Percentiles rank a stretch among this genome's conserved stretches.
Conservation (phyloP, 1,140 invertebrate species). For the Bombus picipes region DNA sequence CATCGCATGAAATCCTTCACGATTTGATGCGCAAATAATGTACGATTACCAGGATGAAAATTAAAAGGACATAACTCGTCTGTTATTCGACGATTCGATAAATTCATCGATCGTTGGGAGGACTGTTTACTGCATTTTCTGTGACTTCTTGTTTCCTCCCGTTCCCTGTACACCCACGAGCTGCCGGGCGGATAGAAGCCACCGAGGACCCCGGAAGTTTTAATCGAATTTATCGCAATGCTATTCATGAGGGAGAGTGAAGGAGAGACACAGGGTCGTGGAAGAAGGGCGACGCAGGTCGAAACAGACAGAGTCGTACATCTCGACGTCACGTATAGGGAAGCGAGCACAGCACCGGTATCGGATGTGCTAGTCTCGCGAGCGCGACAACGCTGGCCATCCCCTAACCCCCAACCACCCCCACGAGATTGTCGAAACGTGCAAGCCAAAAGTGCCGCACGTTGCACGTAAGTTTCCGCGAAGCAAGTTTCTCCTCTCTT, state of each 20-base stretch:
- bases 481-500: constrained; percentile 77
- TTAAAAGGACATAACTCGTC: background rate
- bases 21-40: too few species aligned
- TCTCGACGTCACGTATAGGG: constrained; percentile 79
- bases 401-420: constrained; percentile 24
- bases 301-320: constrained; percentile 71
- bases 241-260: constrained; percentile 80
- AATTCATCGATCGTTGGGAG: constrained; percentile 56
- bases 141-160: constrained; percentile 55
- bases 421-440: constrained; percentile 71
- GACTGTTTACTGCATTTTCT: constrained; percentile 68
- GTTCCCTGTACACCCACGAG: constrained; percentile 1
- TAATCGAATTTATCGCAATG: constrained; percentile 83
- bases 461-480: constrained; percentile 75
- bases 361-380: constrained; percentile 56
- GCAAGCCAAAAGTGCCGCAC: constrained; percentile 77
- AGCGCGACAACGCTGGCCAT: constrained; percentile 51
- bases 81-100: constrained; percentile 36
- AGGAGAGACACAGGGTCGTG: constrained; percentile 40
- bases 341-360: constrained; percentile 37
- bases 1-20: too few species aligned
- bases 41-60: background rate
- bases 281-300: constrained; percentile 35
- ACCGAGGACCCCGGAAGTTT: constrained; percentile 78
- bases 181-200: constrained; percentile 54